Percentiles rank a stretch among this genome's conserved stretches.
Evolutionary conservation across 2,113 vertebrate species (phyloP).

Genomic region (Mixornis gularis): DNA sequence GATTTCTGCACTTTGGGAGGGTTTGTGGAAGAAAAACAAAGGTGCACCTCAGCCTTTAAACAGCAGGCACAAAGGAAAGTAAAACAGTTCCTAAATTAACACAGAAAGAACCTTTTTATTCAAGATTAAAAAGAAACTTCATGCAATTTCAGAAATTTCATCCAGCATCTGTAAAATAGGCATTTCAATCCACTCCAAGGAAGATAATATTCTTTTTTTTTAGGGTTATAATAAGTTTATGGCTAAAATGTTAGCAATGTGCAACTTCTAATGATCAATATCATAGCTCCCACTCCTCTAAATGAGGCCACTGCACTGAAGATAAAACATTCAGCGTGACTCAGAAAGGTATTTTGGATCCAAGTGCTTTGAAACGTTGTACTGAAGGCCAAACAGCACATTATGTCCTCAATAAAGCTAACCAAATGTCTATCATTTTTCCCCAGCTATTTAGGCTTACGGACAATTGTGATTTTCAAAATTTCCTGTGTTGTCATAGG

Average conservation of each 20-base stretch:
- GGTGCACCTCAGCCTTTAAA: neutral
- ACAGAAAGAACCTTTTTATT: neutral
- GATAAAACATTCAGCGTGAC: conserved; percentile 2
- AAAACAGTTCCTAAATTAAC: neutral
- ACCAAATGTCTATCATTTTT: conserved; percentile 35
- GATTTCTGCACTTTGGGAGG: conserved; percentile 20
- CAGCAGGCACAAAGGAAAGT: neutral
- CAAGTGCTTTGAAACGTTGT: conserved; percentile 11
- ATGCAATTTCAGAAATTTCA: neutral
- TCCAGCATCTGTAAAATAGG: neutral
- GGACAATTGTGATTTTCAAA: conserved; percentile 8
- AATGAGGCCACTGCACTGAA: neutral
- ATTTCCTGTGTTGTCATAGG: neutral
- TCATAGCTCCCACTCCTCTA: neutral
- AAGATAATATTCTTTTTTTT: neutral
- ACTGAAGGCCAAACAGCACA: conserved; percentile 22
- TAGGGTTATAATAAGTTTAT: neutral
- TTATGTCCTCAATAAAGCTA: conserved; percentile 24
- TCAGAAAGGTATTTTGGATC: conserved; percentile 32
- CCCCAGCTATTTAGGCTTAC: neutral
- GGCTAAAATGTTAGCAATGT: neutral
- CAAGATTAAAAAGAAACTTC: neutral
- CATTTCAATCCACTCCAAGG: neutral
- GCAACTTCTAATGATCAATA: conserved; percentile 29
- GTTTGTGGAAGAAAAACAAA: conserved; percentile 26